Evolutionary conservation across 2,113 vertebrate genomes (phyloP), one percentile per base, ranked within the genome.

Genomic region (Dasyprocta punctata): DNA sequence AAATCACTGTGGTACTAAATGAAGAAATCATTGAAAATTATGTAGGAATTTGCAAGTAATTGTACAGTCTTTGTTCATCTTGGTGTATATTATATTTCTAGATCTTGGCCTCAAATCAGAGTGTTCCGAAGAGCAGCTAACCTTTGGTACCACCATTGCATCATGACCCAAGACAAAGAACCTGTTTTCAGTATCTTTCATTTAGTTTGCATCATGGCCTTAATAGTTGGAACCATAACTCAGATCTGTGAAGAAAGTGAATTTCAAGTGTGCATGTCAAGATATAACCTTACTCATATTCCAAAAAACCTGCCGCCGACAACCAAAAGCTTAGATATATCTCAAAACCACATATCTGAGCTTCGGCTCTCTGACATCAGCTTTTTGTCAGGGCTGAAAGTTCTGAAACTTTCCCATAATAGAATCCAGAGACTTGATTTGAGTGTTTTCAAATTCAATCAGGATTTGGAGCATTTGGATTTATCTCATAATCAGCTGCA

Each of bases 361-460:
- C 97, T 99, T 65, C 96, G 96, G 47, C 9, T 58, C 30, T 97
- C 98, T 41, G 99, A 99, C 80, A 98, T 99, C 63, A 19, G 81
- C 94, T 96, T 78, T 61, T 98, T 99, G 41, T 58, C 78, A 33
- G 77, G 89, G 6, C 98, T 99, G 36, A 97, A 82, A 89, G 94
- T 98, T 92, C 98, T 99, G 78, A 99, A 98, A 94, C 69, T 99
- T 89, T 99, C 99, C 36, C 95, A 99, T 97, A 99, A 99, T 49
- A 14, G 60, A 73, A 97, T 99, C 82, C 96, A 54, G 0, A 26
- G 85, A 4, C 97, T 99, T 1, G 95, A 99, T 82, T 91, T 97
- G 0, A 97, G 94, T 69, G 95, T 98, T 30, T 99, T 99, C 88
- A 83, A 93, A 36, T 98, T 98, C 90, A 99, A 99, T 6, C 86